These are phyloP conservation scores for Lophotriccus pileatus DNA, from an alignment of 2,797 vertebrate genomes.

Conservation along the genomic window DNA sequence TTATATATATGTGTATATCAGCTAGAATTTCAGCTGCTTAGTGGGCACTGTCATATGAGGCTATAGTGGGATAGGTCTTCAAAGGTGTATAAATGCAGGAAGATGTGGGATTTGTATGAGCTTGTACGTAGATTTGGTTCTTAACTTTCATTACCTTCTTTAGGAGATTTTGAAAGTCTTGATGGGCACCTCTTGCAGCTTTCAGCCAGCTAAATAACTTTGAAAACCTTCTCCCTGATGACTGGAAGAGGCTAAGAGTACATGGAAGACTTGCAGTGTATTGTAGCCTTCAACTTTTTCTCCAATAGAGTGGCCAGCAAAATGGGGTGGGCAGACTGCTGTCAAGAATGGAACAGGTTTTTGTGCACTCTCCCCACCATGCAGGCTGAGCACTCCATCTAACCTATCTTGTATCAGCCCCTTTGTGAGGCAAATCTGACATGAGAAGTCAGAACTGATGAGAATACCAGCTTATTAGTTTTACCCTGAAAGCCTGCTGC, in stretches of 20 bases:
- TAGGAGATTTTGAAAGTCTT: neutral
- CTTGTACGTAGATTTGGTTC: neutral
- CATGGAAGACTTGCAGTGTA: neutral
- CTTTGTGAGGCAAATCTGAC: neutral
- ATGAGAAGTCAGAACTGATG: neutral
- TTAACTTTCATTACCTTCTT: neutral
- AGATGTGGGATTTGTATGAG: neutral
- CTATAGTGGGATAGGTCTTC: neutral
- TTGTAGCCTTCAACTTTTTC: neutral
- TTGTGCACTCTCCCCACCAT: accelerated
- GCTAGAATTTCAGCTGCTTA: neutral
- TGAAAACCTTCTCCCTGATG: neutral
- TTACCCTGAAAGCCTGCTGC: neutral
- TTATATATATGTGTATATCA: neutral
- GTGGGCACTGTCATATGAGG: neutral
- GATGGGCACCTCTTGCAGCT: neutral
- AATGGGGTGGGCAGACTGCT: neutral
- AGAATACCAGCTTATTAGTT: neutral
- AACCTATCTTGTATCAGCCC: neutral
- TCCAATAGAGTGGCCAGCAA: neutral
- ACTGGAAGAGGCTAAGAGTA: neutral
- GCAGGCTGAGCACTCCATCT: neutral
- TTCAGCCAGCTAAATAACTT: neutral
- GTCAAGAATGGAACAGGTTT: neutral
- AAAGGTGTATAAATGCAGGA: neutral